These are phyloP conservation scores for Tenebrio molitor DNA, from an alignment of 1,140 invertebrate genomes.

Conservation along the genomic window DNA sequence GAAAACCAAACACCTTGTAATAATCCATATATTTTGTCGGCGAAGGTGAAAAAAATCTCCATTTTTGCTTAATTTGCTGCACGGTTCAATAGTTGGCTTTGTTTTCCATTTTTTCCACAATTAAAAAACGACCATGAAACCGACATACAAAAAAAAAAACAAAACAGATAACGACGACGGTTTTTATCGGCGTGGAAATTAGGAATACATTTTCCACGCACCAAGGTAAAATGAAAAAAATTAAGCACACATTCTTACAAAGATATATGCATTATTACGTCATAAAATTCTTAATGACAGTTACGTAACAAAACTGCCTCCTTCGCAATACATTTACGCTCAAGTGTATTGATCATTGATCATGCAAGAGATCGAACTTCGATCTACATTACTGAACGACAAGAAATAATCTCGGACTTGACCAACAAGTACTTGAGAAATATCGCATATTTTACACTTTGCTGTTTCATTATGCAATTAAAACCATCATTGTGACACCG, in stretches of 20 bases:
- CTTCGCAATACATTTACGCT: conserved; percentile 4
- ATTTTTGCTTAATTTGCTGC: conserved; percentile 6
- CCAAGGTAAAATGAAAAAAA: conserved; percentile 1
- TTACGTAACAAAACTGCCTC: background rate
- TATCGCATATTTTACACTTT: background rate
- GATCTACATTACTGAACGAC: conserved; percentile 19
- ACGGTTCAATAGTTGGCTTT: conserved; percentile 6
- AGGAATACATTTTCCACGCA: conserved; percentile 5
- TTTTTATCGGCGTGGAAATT: conserved; percentile 16
- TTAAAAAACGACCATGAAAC: conserved; percentile 13
- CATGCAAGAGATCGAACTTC: background rate
- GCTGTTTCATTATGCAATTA: conserved; percentile 5
- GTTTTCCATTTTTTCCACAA: background rate
- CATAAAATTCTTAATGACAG: conserved; percentile 24
- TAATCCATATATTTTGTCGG: background rate
- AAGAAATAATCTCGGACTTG: conserved; percentile 9
- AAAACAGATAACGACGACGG: background rate
- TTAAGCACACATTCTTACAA: background rate
- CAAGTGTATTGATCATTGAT: conserved; percentile 9
- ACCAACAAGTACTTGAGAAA: background rate
- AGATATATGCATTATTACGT: conserved; percentile 5
- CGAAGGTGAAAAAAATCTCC: conserved; percentile 8
- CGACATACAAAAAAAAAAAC: background rate
- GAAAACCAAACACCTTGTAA: conserved; percentile 28
- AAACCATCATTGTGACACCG: conserved; percentile 21